Evolutionary conservation across 2,797 vertebrate species (phyloP).

Genomic region (Xenops minutus): DNA sequence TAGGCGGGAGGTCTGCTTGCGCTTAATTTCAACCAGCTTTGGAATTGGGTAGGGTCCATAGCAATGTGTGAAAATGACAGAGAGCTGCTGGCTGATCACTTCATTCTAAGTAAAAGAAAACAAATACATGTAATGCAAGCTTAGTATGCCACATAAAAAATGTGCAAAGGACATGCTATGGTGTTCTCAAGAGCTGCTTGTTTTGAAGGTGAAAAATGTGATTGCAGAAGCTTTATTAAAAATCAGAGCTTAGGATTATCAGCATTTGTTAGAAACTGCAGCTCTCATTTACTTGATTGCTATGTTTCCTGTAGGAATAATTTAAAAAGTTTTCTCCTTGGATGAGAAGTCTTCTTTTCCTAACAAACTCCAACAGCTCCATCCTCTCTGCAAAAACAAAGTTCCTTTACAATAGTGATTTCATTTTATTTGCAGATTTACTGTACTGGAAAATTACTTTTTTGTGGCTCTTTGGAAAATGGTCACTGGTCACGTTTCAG

Average conservation of each 20-base stretch:
- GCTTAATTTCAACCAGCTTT: slow-evolving; percentile 81
- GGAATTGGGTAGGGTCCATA: slow-evolving; percentile 85
- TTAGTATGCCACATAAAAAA: not conserved
- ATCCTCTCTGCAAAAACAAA: not conserved
- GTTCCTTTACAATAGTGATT: not conserved
- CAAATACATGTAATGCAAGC: not conserved
- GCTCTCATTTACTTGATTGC: not conserved
- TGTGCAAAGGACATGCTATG: not conserved
- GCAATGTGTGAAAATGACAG: slow-evolving; percentile 84
- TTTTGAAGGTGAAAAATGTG: not conserved
- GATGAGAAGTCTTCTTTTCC: not conserved
- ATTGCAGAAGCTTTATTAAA: slow-evolving; percentile 14
- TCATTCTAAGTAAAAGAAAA: slow-evolving; percentile 76
- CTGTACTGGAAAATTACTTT: not conserved
- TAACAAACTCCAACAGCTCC: not conserved
- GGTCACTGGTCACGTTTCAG: not conserved
- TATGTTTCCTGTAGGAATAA: not conserved
- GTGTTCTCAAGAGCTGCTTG: not conserved
- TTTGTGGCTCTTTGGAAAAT: not conserved
- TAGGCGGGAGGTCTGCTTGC: slow-evolving; percentile 81
- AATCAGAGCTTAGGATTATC: not conserved
- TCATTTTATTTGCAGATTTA: not conserved
- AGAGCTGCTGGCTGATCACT: slow-evolving; percentile 83
- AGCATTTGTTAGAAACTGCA: not conserved
- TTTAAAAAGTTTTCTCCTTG: not conserved